Percentiles rank a stretch among this genome's conserved stretches.
phyloP scores from a whole-genome alignment of 2,113 vertebrate genomes.

The Pungitius pungitius region DNA sequence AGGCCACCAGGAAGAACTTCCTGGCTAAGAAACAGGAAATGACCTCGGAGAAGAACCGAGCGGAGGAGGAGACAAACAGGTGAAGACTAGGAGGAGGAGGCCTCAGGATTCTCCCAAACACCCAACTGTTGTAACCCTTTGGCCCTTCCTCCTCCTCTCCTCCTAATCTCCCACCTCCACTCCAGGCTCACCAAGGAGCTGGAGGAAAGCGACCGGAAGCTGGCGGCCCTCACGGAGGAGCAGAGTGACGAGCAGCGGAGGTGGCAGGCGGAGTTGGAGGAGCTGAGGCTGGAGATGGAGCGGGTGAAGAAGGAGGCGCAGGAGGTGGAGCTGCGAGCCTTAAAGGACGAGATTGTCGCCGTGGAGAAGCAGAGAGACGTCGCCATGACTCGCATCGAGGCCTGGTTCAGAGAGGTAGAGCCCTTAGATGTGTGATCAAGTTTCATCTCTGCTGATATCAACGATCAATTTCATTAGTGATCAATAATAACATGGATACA shows the following conservation, averaged over 20 bases:
- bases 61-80: constrained; percentile 66
- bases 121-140: too few species aligned
- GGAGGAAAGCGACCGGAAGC: constrained; percentile 52
- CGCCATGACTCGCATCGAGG: constrained; percentile 84
- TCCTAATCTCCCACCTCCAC: background rate
- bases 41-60: constrained; percentile 47
- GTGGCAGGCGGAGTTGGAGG: constrained; percentile 63
- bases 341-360: constrained; percentile 80
- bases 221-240: constrained; percentile 51
- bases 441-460: too few species aligned
- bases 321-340: constrained; percentile 42
- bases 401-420: constrained; percentile 85
- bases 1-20: constrained; percentile 69
- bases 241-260: constrained; percentile 53
- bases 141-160: too few species aligned
- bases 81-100: background rate
- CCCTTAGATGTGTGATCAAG: too few species aligned
- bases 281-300: constrained; percentile 66
- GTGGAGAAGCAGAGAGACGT: constrained; percentile 88
- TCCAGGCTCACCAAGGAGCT: constrained; percentile 60
- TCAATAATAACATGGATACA: background rate
- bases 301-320: constrained; percentile 42
- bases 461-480: too few species aligned
- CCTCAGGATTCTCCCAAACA: too few species aligned
- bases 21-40: constrained; percentile 68